Evolutionary conservation across 1,140 invertebrate species (phyloP), one percentile per base, ranked within the genome.

Genomic region (Drosophila guanche): DNA sequence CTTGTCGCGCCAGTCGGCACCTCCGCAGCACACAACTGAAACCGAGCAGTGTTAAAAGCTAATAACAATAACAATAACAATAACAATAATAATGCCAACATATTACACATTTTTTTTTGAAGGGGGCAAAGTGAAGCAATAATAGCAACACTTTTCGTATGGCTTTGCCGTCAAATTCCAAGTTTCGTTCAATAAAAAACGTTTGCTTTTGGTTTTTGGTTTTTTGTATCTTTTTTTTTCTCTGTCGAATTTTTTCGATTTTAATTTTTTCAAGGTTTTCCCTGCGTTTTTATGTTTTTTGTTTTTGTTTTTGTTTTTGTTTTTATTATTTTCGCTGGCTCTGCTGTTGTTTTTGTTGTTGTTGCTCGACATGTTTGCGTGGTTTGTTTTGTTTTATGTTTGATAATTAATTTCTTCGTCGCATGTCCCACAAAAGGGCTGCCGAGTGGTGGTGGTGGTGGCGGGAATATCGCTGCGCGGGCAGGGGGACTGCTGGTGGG

Each of bases 101-200:
- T 37, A 63, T n/a, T 37, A 16, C 54, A 60, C 25, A 53, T 67
- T 40, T 66, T 67, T n/a, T n/a, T n/a, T n/a, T n/a, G n/a, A 48
- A 20, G 16, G 48, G 10, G 33, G 33, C 33, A 12, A 37, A 12
- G 4, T 37, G 33, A 37, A 12, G 33, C 10, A 37, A 12, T 37
- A 37, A 25, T 10, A 33, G 8, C 68, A 47, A 66, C 41, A 67
- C 16, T 56, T 37, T 68, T 68, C 47, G 63, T 56, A 73, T 51
- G 52, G 73, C 53, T 65, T 63, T 1, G 45, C 68, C 33, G 33
- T 37, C 33, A 48, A 68, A 63, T 68, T 68, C 62, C 66, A 62
- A 68, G 70, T 65, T 72, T 57, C 57, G 46, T 72, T 72, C 69
- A 72, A 72, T 72, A 72, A 72, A 72, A 62, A 69, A 37, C 40